Evolutionary conservation across 2,113 vertebrate species (phyloP).

Genomic region (Acrocephalus arundinaceus): DNA sequence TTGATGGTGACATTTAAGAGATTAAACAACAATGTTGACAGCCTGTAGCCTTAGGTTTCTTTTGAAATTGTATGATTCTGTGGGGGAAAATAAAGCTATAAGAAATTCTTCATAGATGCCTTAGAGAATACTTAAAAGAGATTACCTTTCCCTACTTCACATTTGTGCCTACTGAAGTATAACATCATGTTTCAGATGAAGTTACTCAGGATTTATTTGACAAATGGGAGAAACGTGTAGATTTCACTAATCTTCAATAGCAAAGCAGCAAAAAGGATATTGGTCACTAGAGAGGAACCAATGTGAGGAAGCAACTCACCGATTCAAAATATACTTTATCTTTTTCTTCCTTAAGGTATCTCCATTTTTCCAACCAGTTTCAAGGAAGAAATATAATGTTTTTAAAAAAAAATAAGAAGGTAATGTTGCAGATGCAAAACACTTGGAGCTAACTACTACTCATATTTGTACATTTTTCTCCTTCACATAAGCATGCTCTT

Average conservation of each 20-base stretch:
- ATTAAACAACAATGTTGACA: neutral
- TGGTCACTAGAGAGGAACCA: neutral
- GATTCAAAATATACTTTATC: neutral
- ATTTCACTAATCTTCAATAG: neutral
- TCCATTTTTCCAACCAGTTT: neutral
- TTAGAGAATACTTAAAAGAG: neutral
- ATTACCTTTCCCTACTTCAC: neutral
- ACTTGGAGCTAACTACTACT: neutral
- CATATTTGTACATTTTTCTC: neutral
- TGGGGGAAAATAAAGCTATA: neutral
- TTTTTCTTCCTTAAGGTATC: neutral
- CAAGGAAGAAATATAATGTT: neutral
- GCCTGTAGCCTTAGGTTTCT: neutral
- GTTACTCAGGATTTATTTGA: neutral
- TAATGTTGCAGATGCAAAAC: neutral
- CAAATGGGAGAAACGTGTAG: neutral
- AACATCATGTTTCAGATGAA: neutral
- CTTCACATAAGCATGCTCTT: neutral
- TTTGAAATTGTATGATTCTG: neutral
- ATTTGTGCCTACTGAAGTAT: neutral
- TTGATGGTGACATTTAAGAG: neutral
- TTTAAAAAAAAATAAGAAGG: neutral
- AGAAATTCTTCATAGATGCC: neutral
- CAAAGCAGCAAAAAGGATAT: neutral
- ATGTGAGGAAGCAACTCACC: neutral